These are phyloP conservation scores for Chondrilla cf. caribensis DNA, from an alignment of 37 sponge, comb jelly and placozoan species.

Conservation along the genomic window DNA sequence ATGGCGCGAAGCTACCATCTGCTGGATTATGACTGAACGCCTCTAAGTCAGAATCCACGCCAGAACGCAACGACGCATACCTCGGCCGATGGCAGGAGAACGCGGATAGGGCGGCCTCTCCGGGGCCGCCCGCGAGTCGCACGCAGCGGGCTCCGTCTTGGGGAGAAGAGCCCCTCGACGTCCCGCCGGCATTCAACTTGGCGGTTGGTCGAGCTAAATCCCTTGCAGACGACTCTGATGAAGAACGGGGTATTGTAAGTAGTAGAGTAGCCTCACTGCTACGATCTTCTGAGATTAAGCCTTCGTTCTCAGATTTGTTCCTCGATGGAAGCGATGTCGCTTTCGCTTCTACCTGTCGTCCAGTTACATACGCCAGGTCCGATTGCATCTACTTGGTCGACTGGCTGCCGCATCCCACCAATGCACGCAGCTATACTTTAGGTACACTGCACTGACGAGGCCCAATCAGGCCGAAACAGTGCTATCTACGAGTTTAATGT, in stretches of 20 bases:
- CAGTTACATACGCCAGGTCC: no score
- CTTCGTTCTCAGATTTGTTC: constrained; percentile 33
- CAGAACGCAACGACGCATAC: constrained; percentile 75
- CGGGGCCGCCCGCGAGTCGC: background rate
- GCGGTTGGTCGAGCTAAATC: constrained; percentile 68
- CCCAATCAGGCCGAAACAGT: no score
- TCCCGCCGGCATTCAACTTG: background rate
- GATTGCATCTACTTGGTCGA: no score
- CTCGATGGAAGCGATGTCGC: background rate
- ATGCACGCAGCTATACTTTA: no score
- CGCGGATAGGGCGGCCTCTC: constrained; percentile 3
- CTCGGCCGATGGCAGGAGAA: constrained; percentile 52
- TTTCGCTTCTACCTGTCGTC: no score
- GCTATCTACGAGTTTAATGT: no score
- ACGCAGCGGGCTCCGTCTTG: background rate
- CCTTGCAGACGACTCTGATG: constrained; percentile 77
- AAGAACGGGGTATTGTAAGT: constrained; percentile 83
- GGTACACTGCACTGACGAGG: no score
- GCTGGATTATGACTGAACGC: constrained; percentile 88
- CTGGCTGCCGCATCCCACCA: no score
- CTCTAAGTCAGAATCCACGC: constrained; percentile 90
- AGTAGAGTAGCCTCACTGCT: constrained; percentile 79
- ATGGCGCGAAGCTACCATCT: constrained; percentile 88
- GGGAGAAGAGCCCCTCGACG: background rate
- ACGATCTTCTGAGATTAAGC: constrained; percentile 84